phyloP scores from a whole-genome alignment of 2,888 invertebrate genomes.

The Thymelicus acteon region DNA sequence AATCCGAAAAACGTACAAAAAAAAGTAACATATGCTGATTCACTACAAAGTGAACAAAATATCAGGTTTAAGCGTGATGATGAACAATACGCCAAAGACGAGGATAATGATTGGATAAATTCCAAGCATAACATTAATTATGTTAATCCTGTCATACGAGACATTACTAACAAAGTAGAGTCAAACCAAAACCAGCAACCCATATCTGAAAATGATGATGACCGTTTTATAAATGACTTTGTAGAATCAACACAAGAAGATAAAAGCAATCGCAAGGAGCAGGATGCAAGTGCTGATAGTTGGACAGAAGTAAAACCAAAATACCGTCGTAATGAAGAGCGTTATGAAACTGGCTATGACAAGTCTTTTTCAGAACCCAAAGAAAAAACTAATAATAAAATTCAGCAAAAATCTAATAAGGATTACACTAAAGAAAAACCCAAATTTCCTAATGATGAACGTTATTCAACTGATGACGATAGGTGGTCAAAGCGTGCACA shows the following conservation, averaged over 20 bases:
- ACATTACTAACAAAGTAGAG: neutral
- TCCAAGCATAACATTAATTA: conserved; percentile 9
- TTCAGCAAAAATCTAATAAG: neutral
- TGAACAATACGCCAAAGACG: neutral
- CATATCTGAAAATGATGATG: neutral
- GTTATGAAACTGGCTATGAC: conserved; percentile 30
- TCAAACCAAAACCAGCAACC: neutral
- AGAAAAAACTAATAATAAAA: neutral
- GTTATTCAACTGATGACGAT: conserved; percentile 1
- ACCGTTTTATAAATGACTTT: neutral
- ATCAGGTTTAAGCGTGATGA: conserved; percentile 16
- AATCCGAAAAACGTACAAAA: neutral
- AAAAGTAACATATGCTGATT: conserved; percentile 36
- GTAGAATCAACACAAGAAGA: neutral
- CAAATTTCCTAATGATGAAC: neutral
- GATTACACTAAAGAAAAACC: neutral
- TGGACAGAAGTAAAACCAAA: conserved; percentile 12
- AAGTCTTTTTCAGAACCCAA: conserved; percentile 11
- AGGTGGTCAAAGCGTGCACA: conserved; percentile 17
- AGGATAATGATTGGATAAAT: conserved; percentile 6
- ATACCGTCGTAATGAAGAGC: conserved; percentile 25
- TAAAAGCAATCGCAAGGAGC: conserved; percentile 5
- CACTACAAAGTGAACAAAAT: conserved; percentile 18
- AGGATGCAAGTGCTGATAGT: neutral
- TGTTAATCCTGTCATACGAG: conserved; percentile 3